Base-by-base conservation (phyloP, 2,888 invertebrate species). In the Watsonalla binaria region DNA sequence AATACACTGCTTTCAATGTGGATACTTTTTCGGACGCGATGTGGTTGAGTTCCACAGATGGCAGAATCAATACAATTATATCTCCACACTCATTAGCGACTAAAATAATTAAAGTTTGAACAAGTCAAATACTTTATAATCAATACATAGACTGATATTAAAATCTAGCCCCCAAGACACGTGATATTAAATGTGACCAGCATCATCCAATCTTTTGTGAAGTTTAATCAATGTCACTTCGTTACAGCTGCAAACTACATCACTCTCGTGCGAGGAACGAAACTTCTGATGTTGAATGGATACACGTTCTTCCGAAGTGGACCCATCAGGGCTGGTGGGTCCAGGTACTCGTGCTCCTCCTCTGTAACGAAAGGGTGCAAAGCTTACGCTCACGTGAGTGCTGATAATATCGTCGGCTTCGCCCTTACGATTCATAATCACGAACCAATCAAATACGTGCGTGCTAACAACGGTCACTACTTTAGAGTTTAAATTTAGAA, bases 301-400 rank as follows among this genome's bases (percentile, higher is more conserved):
- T 78, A 74, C 56, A 72, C 80, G 0, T 84, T 66, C 61, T 78
- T 57, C 45, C 78, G 59, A 52, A 72, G 70, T 47, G 74, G 78
- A 0, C 14, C 47, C 0, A 57, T 76, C 2, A 56, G 74, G 2
- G 58, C 62, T 6, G 72, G 75, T 5, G 82, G 81, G 0, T 66
- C 63, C 8, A 63, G 84, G n/a, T 84, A 70, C 54, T 68, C 62
- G 6, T 84, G 84, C 47, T 83, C 80, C 5, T 64, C 60, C 14
- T 54, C 59, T 5, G 46, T 47, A 8, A 72, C 66, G 48, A 76
- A 68, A 42, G 53, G 50, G 0, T 83, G 84, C 56, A 76, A 72
- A 46, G 81, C 82, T 0, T 70, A 69, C 47, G 61, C 70, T 2
- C 76, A 81, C 46, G 65, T 81, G 6, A 63, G 55, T 46, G 57